phyloP scores from a whole-genome alignment of 2,113 vertebrate genomes.

The Nycticryphes semicollaris region DNA sequence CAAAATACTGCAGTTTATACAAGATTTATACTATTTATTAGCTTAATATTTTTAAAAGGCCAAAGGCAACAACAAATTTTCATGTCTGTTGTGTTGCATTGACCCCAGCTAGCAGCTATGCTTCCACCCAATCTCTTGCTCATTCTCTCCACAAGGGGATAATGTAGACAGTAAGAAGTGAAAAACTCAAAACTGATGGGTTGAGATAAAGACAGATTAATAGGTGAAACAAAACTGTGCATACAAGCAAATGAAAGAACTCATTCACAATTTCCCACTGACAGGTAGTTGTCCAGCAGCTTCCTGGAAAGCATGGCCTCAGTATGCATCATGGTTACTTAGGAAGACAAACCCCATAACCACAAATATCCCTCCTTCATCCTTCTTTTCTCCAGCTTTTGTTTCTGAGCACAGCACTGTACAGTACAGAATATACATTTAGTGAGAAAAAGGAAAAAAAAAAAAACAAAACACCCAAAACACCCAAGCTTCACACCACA shows the following conservation, averaged over 20 bases:
- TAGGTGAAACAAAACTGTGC: not conserved
- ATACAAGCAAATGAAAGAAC: not conserved
- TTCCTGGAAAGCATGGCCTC: not conserved
- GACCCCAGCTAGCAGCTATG: not conserved
- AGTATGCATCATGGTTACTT: not conserved
- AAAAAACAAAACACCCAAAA: not conserved
- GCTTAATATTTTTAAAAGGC: not conserved
- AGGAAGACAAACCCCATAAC: not conserved
- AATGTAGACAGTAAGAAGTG: not conserved
- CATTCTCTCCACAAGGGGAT: not conserved
- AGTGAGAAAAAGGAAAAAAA: not conserved
- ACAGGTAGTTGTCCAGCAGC: not conserved
- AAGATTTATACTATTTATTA: not conserved
- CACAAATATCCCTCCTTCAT: not conserved
- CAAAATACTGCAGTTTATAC: not conserved
- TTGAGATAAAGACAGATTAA: not conserved
- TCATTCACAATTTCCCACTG: not conserved
- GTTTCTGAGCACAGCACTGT: not conserved
- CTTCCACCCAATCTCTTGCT: not conserved
- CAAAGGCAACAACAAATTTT: not conserved
- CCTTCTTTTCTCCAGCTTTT: not conserved
- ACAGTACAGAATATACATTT: not conserved
- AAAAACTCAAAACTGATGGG: not conserved
- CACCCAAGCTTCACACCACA: rapidly evolving
- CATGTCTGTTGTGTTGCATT: not conserved